These are phyloP conservation scores for Trypoxylon attenuatum DNA, from an alignment of 2,888 invertebrate genomes.

Conservation along the genomic window DNA sequence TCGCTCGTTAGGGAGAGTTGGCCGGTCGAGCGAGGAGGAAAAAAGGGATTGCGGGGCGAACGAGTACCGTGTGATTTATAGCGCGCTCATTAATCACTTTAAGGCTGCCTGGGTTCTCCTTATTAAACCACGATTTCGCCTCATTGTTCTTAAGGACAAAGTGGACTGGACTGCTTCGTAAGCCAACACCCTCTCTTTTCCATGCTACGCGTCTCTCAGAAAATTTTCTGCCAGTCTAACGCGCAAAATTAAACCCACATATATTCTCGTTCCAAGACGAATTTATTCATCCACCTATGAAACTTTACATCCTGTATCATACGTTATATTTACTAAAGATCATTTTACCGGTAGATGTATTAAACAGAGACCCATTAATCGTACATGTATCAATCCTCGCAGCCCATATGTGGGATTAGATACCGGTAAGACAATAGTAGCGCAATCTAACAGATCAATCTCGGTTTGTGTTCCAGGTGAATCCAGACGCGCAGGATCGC, in stretches of 20 bases:
- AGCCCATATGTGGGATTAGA: no score
- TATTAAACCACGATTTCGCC: constrained; percentile 55
- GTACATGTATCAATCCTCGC: no score
- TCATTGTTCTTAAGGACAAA: constrained; percentile 54
- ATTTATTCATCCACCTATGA: no score
- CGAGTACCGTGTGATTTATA: constrained; percentile 52
- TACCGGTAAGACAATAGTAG: no score
- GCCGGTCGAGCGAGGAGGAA: constrained; percentile 23
- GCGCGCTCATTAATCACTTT: constrained; percentile 55
- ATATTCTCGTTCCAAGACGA: no score
- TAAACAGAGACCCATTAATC: no score
- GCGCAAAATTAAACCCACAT: no score
- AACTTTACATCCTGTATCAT: no score
- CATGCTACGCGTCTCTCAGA: background rate
- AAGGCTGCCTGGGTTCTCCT: constrained; percentile 38
- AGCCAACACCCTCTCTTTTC: background rate
- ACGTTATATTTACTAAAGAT: no score
- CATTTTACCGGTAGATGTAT: no score
- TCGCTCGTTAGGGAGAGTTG: constrained; percentile 37
- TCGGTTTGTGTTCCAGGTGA: constrained; percentile 77
- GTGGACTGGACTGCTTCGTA: constrained; percentile 28
- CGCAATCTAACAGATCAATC: no score
- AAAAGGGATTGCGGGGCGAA: constrained; percentile 37
- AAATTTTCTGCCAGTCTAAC: no score
- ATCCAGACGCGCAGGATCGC: constrained; percentile 75